Conservation (phyloP, 2,888 invertebrate genomes). For the Erebia palarica region DNA sequence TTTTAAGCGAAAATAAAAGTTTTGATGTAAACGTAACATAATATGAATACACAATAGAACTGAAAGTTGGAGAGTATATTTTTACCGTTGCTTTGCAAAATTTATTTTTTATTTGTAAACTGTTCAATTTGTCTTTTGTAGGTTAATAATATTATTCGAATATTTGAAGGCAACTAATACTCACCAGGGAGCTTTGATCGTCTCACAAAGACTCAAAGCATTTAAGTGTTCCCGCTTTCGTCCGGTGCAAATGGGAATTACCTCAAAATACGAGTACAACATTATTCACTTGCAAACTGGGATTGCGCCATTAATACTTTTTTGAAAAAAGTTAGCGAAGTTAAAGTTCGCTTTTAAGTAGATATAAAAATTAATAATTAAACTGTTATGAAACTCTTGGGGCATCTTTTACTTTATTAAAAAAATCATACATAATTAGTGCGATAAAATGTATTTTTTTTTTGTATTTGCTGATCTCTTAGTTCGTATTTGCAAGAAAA, state of each 20-base stretch:
- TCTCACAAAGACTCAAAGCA: conserved; percentile 21
- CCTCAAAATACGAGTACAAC: conserved; percentile 14
- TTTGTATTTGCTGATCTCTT: too few species aligned
- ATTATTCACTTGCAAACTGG: conserved; percentile 16
- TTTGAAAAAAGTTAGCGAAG: conserved; percentile 2
- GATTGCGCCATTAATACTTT: conserved; percentile 1
- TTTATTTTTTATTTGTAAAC: too few species aligned
- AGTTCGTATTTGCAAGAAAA: background rate
- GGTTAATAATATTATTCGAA: too few species aligned
- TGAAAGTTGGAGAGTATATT: too few species aligned
- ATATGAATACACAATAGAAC: too few species aligned
- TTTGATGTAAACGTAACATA: too few species aligned
- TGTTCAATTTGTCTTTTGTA: too few species aligned
- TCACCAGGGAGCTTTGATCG: conserved; percentile 20
- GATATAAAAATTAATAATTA: background rate
- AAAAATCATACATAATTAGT: background rate
- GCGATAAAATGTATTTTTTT: too few species aligned
- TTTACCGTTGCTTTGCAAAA: too few species aligned
- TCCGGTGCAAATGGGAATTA: conserved; percentile 10
- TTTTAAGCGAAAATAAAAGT: background rate
- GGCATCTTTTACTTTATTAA: background rate
- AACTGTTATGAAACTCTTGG: background rate
- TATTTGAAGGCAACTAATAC: conserved; percentile 7
- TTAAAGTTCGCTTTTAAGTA: conserved; percentile 2
- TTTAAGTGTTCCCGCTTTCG: conserved; percentile 13